These are phyloP conservation scores for Tarsius wallacei DNA, from an alignment of 2,797 vertebrate genomes.

Conservation along the genomic window DNA sequence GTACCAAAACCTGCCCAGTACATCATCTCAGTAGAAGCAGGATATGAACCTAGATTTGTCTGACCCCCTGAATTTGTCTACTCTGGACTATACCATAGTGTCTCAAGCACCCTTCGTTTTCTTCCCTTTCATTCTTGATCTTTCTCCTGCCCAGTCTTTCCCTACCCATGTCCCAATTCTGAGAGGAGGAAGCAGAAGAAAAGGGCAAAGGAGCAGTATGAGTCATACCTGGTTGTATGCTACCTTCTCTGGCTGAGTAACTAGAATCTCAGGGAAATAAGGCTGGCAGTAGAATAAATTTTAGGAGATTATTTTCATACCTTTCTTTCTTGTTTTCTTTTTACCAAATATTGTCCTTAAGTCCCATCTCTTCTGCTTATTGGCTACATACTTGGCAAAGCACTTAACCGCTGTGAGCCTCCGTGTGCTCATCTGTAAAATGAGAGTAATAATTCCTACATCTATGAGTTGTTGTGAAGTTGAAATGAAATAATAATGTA, in stretches of 20 bases:
- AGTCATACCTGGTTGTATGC: fast-evolving
- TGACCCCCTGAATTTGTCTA: background rate
- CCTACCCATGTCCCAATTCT: background rate
- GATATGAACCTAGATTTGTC: background rate
- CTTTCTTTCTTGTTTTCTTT: background rate
- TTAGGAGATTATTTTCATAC: background rate
- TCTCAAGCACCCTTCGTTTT: background rate
- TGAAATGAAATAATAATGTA: slow-evolving; percentile 28
- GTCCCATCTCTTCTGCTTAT: background rate
- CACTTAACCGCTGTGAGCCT: background rate
- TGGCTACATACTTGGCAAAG: background rate
- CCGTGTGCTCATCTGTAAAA: background rate
- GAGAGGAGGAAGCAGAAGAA: background rate
- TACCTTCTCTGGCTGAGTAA: background rate
- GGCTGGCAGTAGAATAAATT: background rate
- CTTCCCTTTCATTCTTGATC: background rate
- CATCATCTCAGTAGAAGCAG: background rate
- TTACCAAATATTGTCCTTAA: background rate
- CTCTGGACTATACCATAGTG: background rate
- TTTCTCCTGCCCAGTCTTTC: background rate
- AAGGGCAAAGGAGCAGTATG: fast-evolving
- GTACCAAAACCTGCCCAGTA: background rate
- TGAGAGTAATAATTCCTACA: slow-evolving; percentile 4
- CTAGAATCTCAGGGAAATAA: background rate
- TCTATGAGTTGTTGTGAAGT: background rate